Percentiles rank a stretch among this genome's conserved stretches.
Evolutionary conservation across 2,888 invertebrate species (phyloP).

Genomic region (Cenopis cana): DNA sequence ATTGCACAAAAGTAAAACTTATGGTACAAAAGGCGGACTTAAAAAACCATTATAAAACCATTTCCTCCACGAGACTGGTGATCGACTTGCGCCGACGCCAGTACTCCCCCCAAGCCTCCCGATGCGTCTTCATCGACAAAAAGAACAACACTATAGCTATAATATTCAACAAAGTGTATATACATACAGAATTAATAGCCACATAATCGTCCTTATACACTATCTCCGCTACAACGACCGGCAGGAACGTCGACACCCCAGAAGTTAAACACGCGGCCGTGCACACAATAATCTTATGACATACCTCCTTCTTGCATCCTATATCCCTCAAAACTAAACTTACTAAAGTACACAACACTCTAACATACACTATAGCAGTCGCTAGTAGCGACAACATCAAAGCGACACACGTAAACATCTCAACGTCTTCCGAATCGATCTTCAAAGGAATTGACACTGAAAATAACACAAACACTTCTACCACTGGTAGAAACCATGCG

Average conservation of each 20-base stretch:
- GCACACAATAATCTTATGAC: conserved; percentile 34
- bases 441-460: conserved; percentile 28
- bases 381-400: conserved; percentile 28
- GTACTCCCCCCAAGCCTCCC: conserved; percentile 23
- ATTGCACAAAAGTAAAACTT: too few relatives aligned
- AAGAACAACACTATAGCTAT: conserved; percentile 26
- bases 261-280: conserved; percentile 33
- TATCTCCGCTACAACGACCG: conserved; percentile 36
- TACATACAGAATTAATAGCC: conserved; percentile 35
- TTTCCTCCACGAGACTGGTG: conserved; percentile 5
- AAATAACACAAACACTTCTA: conserved; percentile 31
- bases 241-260: conserved; percentile 31
- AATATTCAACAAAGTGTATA: conserved; percentile 31
- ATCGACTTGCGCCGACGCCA: conserved; percentile 31
- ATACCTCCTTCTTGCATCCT: conserved; percentile 29
- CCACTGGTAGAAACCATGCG: conserved; percentile 28
- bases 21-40: too few relatives aligned
- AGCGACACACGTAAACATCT: conserved; percentile 22
- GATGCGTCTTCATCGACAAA: conserved; percentile 29
- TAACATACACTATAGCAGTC: conserved; percentile 21
- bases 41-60: too few relatives aligned
- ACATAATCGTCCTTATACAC: conserved; percentile 23
- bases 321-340: conserved; percentile 21
- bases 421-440: conserved; percentile 16
- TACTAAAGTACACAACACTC: conserved; percentile 36